A percentile compares a stretch with the other conserved stretches of the same genome.
phyloP scores from a whole-genome alignment of 2,888 invertebrate genomes.

The Eledona agricola region DNA sequence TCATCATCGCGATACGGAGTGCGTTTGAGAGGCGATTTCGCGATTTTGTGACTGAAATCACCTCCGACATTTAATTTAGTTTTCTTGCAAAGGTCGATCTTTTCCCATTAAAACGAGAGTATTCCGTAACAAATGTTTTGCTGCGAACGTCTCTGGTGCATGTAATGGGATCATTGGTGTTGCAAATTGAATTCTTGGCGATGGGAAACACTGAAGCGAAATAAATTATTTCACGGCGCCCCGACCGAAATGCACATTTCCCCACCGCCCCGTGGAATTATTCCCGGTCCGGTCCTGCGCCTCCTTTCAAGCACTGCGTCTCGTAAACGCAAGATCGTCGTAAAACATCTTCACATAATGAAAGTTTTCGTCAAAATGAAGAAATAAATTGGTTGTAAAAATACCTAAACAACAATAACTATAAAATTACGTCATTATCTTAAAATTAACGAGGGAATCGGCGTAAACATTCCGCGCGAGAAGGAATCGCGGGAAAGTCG shows the following conservation, averaged over 20 bases:
- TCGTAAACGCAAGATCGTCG: constrained; percentile 18
- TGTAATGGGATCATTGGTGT: too few species aligned
- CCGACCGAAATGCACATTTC: background rate
- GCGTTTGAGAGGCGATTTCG: too few species aligned
- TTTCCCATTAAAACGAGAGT: too few species aligned
- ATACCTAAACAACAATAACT: constrained; percentile 34
- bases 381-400: constrained; percentile 35
- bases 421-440: constrained; percentile 30
- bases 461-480: constrained; percentile 20
- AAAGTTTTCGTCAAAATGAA: constrained; percentile 36
- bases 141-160: too few species aligned
- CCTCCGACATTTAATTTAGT: too few species aligned
- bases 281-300: too few species aligned
- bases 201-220: too few species aligned
- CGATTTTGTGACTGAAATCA: too few species aligned
- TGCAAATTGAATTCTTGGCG: too few species aligned
- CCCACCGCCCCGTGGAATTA: constrained; percentile 1
- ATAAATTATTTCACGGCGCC: background rate
- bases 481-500: constrained; percentile 5
- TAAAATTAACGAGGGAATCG: constrained; percentile 25
- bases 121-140: too few species aligned
- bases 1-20: too few species aligned
- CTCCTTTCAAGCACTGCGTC: constrained; percentile 6
- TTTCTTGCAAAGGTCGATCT: too few species aligned
- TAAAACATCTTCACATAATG: constrained; percentile 32